Percentiles rank a stretch among this genome's conserved stretches.
These are phyloP conservation scores for Palythoa grandiflora DNA, from an alignment of 92 coral and sea anemone genomes.

Conservation along the genomic window DNA sequence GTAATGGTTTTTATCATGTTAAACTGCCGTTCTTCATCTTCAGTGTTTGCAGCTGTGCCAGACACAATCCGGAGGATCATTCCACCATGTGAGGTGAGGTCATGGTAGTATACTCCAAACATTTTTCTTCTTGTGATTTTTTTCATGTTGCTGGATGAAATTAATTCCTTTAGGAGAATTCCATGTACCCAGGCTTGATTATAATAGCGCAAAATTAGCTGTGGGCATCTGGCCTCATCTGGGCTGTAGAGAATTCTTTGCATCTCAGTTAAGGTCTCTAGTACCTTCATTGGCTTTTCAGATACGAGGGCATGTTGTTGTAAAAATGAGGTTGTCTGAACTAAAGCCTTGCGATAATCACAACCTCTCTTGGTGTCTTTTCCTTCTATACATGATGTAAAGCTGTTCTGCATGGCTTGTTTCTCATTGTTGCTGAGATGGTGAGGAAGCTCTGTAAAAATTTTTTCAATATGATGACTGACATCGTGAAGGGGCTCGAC, in stretches of 20 bases:
- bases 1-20: constrained; percentile 56
- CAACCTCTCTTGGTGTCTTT: constrained; percentile 65
- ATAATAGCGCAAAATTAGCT: no score
- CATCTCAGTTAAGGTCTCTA: no score
- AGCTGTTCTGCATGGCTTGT: constrained; percentile 35
- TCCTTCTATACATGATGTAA: constrained; percentile 25
- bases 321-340: no score
- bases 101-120: constrained; percentile 43
- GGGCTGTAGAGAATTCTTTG: no score
- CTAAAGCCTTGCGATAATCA: constrained; percentile 46
- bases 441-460: constrained; percentile 56
- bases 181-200: no score
- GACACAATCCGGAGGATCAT: constrained; percentile 53
- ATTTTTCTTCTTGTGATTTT: constrained; percentile 18
- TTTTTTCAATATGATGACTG: no score
- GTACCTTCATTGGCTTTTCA: no score
- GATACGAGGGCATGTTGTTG: no score
- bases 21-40: constrained; percentile 60
- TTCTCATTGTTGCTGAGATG: constrained; percentile 47
- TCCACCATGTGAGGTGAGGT: no score
- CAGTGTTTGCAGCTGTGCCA: constrained; percentile 64
- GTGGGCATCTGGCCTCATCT: no score
- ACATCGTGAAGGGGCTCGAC: constrained; percentile 55
- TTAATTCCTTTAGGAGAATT: no score
- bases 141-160: no score